Conservation (phyloP, 1,140 invertebrate genomes). For the Spodoptera frugiperda region DNA sequence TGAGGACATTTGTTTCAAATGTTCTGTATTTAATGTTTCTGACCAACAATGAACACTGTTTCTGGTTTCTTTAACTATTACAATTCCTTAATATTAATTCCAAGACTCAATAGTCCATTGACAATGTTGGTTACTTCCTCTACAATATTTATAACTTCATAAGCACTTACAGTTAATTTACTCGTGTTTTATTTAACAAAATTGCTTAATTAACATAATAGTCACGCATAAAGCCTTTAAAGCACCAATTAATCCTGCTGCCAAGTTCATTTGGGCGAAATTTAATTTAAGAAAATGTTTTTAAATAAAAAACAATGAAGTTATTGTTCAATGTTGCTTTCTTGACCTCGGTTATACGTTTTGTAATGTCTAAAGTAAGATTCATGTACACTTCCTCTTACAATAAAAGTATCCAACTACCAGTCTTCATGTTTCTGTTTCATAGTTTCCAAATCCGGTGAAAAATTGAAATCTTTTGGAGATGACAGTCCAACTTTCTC, state of each 20-base stretch:
- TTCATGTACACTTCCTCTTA: slow-evolving; percentile 10
- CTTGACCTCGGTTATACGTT: slow-evolving; percentile 23
- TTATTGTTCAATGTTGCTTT: slow-evolving; percentile 30
- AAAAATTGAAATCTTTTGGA: background rate
- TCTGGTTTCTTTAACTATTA: too few relatives aligned
- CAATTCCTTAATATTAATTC: too few relatives aligned
- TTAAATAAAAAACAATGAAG: slow-evolving; percentile 28
- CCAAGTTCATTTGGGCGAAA: slow-evolving; percentile 36
- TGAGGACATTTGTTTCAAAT: too few relatives aligned
- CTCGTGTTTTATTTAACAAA: slow-evolving; percentile 22
- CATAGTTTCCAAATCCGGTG: background rate
- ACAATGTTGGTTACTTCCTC: too few relatives aligned
- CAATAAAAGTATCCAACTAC: slow-evolving; percentile 5
- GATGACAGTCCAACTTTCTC: background rate
- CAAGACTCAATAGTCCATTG: too few relatives aligned
- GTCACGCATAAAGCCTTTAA: slow-evolving; percentile 29
- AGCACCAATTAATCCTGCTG: slow-evolving; percentile 26
- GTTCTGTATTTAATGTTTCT: too few relatives aligned
- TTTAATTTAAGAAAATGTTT: slow-evolving; percentile 14
- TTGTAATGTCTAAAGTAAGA: slow-evolving; percentile 24
- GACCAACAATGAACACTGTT: too few relatives aligned
- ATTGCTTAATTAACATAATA: slow-evolving; percentile 37
- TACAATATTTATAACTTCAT: background rate
- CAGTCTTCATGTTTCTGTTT: background rate
- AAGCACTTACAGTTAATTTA: slow-evolving; percentile 10